Conservation (phyloP, 92 coral and sea anemone genomes). For the Meandrina meandrites region DNA sequence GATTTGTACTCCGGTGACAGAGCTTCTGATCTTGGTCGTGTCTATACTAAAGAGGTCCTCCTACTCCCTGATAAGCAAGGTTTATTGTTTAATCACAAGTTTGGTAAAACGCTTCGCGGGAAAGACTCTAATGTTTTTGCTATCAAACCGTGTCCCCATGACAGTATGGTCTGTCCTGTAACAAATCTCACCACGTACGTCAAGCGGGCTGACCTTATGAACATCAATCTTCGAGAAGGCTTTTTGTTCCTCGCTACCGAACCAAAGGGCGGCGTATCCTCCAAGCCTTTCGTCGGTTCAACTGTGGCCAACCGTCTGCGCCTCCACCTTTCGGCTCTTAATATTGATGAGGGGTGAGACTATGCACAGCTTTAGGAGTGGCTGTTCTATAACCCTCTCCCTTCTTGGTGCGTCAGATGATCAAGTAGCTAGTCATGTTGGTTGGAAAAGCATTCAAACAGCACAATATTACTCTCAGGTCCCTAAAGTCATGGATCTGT, state of each 20-base stretch:
- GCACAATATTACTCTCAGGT: no score
- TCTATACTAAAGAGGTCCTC: slow-evolving; percentile 34
- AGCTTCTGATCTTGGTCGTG: slow-evolving; percentile 39
- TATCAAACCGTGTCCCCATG: slow-evolving; percentile 11
- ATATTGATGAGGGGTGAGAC: neutral
- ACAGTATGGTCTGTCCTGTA: slow-evolving; percentile 18
- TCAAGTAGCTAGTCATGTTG: slow-evolving; percentile 14
- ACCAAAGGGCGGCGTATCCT: slow-evolving; percentile 22
- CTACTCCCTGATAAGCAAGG: slow-evolving; percentile 44
- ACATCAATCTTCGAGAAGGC: slow-evolving; percentile 22
- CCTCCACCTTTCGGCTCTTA: slow-evolving; percentile 8
- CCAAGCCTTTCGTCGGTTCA: slow-evolving; percentile 31
- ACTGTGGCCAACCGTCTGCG: slow-evolving; percentile 34
- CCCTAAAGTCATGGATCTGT: no score
- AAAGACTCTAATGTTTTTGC: slow-evolving; percentile 16
- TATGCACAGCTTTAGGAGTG: no score
- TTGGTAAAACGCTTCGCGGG: slow-evolving; percentile 54
- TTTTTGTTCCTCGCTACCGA: slow-evolving; percentile 30
- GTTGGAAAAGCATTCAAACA: slow-evolving; percentile 12
- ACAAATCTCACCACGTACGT: slow-evolving; percentile 24
- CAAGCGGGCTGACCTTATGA: slow-evolving; percentile 13
- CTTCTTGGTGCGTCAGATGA: no score
- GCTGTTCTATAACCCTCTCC: no score
- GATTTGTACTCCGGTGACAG: no score
- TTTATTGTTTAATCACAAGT: slow-evolving; percentile 35